Conservation (phyloP, 2,797 vertebrate species). For the Tympanoctomys barrerae region DNA sequence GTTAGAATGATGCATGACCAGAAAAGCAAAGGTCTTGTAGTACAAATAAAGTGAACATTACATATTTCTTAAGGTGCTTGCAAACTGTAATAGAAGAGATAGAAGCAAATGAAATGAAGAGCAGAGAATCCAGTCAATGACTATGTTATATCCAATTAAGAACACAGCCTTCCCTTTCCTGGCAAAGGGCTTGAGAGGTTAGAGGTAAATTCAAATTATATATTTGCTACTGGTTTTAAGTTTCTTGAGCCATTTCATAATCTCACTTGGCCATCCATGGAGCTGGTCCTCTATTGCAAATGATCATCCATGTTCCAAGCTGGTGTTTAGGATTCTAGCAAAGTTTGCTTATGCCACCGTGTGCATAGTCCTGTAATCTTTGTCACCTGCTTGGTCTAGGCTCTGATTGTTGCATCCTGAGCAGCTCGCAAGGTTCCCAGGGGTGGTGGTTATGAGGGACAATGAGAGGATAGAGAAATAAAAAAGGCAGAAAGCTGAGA, state of each 20-base stretch:
- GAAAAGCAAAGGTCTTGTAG: neutral
- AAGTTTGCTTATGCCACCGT: neutral
- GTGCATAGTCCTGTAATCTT: neutral
- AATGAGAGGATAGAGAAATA: too few species aligned
- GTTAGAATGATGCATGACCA: neutral
- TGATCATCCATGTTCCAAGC: neutral
- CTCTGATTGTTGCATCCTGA: too few species aligned
- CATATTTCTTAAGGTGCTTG: neutral
- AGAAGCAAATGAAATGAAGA: neutral
- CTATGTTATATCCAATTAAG: neutral
- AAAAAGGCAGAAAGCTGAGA: too few species aligned
- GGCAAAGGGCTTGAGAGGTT: neutral
- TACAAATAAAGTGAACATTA: neutral
- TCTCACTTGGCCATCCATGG: neutral
- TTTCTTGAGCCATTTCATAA: neutral
- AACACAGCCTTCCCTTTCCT: neutral
- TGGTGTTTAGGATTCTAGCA: neutral
- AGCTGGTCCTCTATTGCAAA: neutral
- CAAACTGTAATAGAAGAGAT: slow-evolving; percentile 35
- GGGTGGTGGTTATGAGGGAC: too few species aligned
- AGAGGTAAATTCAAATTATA: slow-evolving; percentile 25
- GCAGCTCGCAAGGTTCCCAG: too few species aligned
- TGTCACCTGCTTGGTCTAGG: neutral
- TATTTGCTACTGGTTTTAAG: neutral
- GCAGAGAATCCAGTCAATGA: neutral